Evolutionary conservation across 2,797 vertebrate genomes (phyloP).

Genomic region (Scolopax rusticola): DNA sequence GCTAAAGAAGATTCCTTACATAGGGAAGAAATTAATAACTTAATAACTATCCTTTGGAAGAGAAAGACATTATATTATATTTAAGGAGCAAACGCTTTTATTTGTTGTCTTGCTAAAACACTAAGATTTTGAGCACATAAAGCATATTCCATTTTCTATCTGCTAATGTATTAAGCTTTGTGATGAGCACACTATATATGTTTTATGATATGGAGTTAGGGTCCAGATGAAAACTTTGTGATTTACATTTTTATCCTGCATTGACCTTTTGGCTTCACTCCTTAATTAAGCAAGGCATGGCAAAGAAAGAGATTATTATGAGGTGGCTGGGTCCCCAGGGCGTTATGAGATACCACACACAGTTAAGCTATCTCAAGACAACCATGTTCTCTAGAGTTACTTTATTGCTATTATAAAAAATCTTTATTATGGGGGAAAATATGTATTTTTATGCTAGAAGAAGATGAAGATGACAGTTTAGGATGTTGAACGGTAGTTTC

Average conservation of each 20-base stretch:
- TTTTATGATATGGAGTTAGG: slow-evolving; percentile 77
- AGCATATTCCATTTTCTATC: slow-evolving; percentile 20
- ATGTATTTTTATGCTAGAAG: slow-evolving; percentile 85
- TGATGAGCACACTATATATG: slow-evolving; percentile 21
- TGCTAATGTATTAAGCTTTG: not conserved
- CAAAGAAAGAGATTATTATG: slow-evolving; percentile 80
- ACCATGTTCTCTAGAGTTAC: slow-evolving; percentile 84
- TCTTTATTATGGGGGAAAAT: slow-evolving; percentile 85
- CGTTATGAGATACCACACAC: slow-evolving; percentile 80
- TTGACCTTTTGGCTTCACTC: slow-evolving; percentile 84
- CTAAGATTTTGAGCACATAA: slow-evolving; percentile 39
- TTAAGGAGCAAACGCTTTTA: slow-evolving; percentile 6
- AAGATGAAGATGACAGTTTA: slow-evolving; percentile 84
- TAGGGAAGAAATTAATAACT: not conserved
- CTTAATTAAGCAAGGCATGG: slow-evolving; percentile 80
- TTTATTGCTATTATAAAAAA: slow-evolving; percentile 87
- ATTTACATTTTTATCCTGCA: slow-evolving; percentile 81
- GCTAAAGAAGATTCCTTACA: not conserved
- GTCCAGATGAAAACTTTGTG: slow-evolving; percentile 80
- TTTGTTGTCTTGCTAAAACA: slow-evolving; percentile 55
- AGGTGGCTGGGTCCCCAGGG: slow-evolving; percentile 77
- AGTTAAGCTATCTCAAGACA: slow-evolving; percentile 86
- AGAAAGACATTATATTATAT: slow-evolving; percentile 23
- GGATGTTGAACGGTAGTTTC: slow-evolving; percentile 81
- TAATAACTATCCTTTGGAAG: slow-evolving; percentile 5